These are phyloP conservation scores for Acleris holmiana DNA, from an alignment of 2,888 invertebrate species.

Conservation along the genomic window DNA sequence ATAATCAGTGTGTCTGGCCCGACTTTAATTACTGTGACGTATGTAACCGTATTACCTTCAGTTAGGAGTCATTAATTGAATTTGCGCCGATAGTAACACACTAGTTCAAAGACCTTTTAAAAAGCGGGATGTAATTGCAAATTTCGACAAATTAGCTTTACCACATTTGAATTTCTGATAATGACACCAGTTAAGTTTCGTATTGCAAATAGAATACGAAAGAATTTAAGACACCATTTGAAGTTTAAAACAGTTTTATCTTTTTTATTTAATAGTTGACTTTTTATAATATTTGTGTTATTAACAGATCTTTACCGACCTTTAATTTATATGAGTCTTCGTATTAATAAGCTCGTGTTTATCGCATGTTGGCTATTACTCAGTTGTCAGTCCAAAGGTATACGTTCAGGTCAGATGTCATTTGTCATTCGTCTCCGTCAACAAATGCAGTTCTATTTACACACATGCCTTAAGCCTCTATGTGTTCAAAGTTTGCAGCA, in stretches of 20 bases:
- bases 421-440: slow-evolving; percentile 14
- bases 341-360: neutral
- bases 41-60: slow-evolving; percentile 10
- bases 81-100: slow-evolving; percentile 15
- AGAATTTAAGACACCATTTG: too few relatives aligned
- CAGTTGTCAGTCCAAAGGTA: slow-evolving; percentile 21
- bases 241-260: too few relatives aligned
- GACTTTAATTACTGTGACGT: slow-evolving; percentile 11
- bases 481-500: slow-evolving; percentile 42
- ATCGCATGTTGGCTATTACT: slow-evolving; percentile 11
- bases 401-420: slow-evolving; percentile 2
- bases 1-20: neutral
- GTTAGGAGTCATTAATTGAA: slow-evolving; percentile 18
- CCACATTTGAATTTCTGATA: neutral
- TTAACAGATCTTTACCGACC: too few relatives aligned
- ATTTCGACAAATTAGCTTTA: neutral
- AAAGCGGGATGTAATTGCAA: neutral
- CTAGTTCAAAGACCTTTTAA: slow-evolving; percentile 4
- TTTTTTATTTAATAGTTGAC: too few relatives aligned
- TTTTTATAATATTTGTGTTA: too few relatives aligned
- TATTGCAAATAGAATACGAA: too few relatives aligned
- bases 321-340: too few relatives aligned
- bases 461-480: neutral
- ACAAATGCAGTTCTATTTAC: neutral
- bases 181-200: neutral